Conservation (phyloP, 2,113 vertebrate genomes). For the Macquaria ambigua region DNA sequence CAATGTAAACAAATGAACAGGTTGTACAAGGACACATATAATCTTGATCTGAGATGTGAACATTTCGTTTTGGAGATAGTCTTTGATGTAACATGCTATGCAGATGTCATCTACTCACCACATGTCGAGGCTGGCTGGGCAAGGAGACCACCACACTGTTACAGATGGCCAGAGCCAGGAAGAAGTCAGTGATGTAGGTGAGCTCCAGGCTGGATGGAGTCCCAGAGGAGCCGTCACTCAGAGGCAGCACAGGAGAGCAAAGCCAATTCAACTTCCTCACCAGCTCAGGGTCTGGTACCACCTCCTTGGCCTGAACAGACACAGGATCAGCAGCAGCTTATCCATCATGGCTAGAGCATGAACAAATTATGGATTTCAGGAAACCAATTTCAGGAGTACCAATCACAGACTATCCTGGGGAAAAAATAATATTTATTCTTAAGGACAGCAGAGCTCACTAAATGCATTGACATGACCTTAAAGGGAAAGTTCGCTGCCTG, state of each 20-base stretch:
- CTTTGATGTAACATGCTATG: background rate
- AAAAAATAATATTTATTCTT: too few species aligned
- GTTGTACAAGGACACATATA: background rate
- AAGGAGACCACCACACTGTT: conserved; percentile 96
- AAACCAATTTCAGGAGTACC: too few species aligned
- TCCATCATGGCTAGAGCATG: background rate
- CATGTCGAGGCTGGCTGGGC: conserved; percentile 84
- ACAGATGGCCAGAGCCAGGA: conserved; percentile 92
- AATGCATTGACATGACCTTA: too few species aligned
- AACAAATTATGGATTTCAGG: background rate
- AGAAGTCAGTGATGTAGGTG: conserved; percentile 90
- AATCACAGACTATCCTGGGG: too few species aligned
- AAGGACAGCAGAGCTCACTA: too few species aligned
- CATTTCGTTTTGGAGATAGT: background rate
- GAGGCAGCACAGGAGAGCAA: conserved; percentile 56
- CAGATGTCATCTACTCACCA: conserved; percentile 77
- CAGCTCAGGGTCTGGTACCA: conserved; percentile 90
- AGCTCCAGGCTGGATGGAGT: conserved; percentile 76
- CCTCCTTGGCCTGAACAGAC: conserved; percentile 89
- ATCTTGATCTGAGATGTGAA: background rate
- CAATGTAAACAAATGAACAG: background rate
- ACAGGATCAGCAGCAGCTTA: background rate
- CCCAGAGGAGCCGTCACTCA: background rate
- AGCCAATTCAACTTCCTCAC: conserved; percentile 87
- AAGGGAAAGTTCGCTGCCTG: too few species aligned